Conservation (phyloP, 2,888 invertebrate genomes). For the Cheilosia impressa region DNA sequence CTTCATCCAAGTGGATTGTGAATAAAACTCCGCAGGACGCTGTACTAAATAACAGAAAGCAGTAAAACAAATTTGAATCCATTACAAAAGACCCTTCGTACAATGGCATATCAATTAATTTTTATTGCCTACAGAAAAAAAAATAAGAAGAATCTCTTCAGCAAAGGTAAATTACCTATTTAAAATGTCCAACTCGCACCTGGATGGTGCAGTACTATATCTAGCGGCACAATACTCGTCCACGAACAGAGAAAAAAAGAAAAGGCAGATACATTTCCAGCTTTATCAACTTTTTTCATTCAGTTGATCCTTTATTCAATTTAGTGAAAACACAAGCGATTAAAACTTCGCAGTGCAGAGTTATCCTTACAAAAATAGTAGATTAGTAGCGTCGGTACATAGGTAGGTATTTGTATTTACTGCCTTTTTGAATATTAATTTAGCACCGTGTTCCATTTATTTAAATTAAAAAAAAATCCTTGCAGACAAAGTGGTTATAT, state of each 20-base stretch:
- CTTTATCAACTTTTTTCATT: not conserved
- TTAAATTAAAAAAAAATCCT: too few relatives aligned
- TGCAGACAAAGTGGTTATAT: too few relatives aligned
- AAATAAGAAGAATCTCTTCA: not conserved
- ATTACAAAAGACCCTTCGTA: conserved; percentile 12
- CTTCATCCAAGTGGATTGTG: not conserved
- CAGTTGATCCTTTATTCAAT: not conserved
- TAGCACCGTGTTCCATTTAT: too few relatives aligned
- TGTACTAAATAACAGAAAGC: conserved; percentile 8
- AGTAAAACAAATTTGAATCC: conserved; percentile 30
- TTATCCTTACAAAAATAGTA: too few relatives aligned
- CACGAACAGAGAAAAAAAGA: conserved; percentile 5
- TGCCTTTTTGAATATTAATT: too few relatives aligned
- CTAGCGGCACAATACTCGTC: not conserved
- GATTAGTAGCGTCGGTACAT: too few relatives aligned
- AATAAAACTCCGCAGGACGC: conserved; percentile 1
- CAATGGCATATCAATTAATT: conserved; percentile 38
- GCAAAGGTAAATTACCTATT: not conserved
- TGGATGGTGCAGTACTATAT: not conserved
- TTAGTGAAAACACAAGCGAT: conserved; percentile 16
- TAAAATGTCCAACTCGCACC: conserved; percentile 8
- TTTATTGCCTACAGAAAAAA: conserved; percentile 24
- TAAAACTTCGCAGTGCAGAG: not conserved
- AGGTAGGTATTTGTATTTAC: too few relatives aligned
- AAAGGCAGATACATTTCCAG: not conserved